Evolutionary conservation across 2,888 invertebrate species (phyloP), one percentile per base, ranked within the genome.

Genomic region (Globia sparganii): DNA sequence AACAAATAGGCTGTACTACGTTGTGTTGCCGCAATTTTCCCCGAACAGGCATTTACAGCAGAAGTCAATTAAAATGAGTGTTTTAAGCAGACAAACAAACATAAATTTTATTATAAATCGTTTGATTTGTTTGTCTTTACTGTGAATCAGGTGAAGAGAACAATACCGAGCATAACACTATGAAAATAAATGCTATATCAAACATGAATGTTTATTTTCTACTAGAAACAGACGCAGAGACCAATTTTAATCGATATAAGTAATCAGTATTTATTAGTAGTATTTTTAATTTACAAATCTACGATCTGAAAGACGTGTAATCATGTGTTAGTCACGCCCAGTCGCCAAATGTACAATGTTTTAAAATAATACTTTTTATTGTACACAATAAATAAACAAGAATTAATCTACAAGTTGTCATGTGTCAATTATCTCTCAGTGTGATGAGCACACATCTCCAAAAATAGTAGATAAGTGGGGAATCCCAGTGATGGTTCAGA

Each of bases 61-160:
- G 18, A 77, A 70, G 8, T 28, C 58, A 43, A 65, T 34, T 59
- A 40, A 49, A 76, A 66, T 34, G 2, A 75, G 56, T 43, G 53
- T 43, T 61, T 61, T 21, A 68, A 25, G 37, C 34, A 56, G 4
- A 37, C 15, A 28, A n/a, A 43, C n/a, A 73, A 34, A 61, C 18
- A 65, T 25, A 66, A 21, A 46, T 62, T 61, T 25, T 40, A 53
- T 49, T 58, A n/a, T 56, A 28, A 77, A 65, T 46, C 4, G 9
- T 59, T 62, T 81, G 25, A 53, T 72, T 53, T 59, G 49, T 53
- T 65, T 53, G 13, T 31, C 18, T 61, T 66, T 18, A 1, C 37
- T 25, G 21, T 49, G 56, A 58, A 72, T 65, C 25, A 28, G 13
- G 49, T 72, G 53, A 74, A 62, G 46, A 46, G n/a, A 73, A 66